These are phyloP conservation scores for Lasius platythorax DNA, from an alignment of 2,888 invertebrate genomes.

Conservation along the genomic window DNA sequence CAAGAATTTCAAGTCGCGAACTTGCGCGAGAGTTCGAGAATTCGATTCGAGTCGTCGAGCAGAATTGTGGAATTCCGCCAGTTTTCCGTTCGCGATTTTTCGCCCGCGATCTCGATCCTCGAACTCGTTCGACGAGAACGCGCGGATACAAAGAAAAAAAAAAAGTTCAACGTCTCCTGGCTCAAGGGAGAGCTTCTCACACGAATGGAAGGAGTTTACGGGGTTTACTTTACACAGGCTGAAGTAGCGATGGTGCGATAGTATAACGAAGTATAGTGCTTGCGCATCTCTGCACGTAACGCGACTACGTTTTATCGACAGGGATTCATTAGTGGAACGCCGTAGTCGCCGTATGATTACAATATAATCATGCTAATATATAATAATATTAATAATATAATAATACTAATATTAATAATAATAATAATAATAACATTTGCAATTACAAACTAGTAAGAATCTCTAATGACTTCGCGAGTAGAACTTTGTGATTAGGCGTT, in stretches of 20 bases:
- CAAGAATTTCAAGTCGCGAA: slow-evolving; percentile 6
- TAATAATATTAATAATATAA: slow-evolving; percentile 56
- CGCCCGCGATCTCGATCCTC: background rate
- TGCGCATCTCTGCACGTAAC: slow-evolving; percentile 62
- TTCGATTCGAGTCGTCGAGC: background rate
- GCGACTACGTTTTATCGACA: slow-evolving; percentile 61
- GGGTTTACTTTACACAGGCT: slow-evolving; percentile 82
- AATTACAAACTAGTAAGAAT: slow-evolving; percentile 84
- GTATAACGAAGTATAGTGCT: slow-evolving; percentile 69
- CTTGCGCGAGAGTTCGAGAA: slow-evolving; percentile 31
- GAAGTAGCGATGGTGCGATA: slow-evolving; percentile 75
- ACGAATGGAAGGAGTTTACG: slow-evolving; percentile 80
- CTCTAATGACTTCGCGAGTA: slow-evolving; percentile 85
- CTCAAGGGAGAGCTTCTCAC: slow-evolving; percentile 59
- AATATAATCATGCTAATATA: slow-evolving; percentile 53
- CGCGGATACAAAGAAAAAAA: background rate
- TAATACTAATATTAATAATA: slow-evolving; percentile 46
- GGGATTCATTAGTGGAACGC: slow-evolving; percentile 37
- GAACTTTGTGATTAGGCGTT: slow-evolving; percentile 83
- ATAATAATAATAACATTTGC: slow-evolving; percentile 70
- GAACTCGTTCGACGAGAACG: background rate
- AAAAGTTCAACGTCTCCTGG: slow-evolving; percentile 51
- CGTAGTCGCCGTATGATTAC: slow-evolving; percentile 35
- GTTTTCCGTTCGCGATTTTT: background rate
- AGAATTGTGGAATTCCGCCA: background rate